These are phyloP conservation scores for Coranthus polyacanthus DNA, from an alignment of 2,797 vertebrate genomes.

Conservation along the genomic window DNA sequence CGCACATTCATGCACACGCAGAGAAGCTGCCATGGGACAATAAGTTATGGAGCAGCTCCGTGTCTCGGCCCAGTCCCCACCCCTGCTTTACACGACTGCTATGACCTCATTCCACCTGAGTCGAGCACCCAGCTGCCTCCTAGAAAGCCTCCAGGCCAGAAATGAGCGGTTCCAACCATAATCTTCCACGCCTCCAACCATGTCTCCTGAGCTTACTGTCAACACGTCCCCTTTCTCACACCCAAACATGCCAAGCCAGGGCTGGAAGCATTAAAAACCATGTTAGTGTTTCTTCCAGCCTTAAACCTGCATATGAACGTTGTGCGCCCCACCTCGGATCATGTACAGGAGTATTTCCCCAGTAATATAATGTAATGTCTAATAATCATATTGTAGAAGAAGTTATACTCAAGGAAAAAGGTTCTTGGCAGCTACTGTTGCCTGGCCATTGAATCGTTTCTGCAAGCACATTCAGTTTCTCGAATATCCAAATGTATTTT, in stretches of 20 bases:
- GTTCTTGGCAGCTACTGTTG: not conserved
- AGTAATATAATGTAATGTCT: no score
- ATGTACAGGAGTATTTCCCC: no score
- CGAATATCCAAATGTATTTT: constrained; percentile 23
- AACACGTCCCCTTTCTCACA: constrained; percentile 26
- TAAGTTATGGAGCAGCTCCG: constrained; percentile 21
- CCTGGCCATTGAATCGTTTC: not conserved
- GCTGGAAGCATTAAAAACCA: constrained; percentile 3
- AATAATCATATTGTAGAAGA: no score
- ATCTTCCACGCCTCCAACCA: constrained; percentile 49
- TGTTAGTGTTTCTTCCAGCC: not conserved
- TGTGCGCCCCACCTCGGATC: constrained; percentile 3
- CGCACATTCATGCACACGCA: constrained; percentile 16
- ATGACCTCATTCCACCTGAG: constrained; percentile 80
- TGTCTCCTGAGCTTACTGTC: constrained; percentile 46
- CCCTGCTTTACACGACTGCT: constrained; percentile 50
- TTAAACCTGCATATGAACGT: constrained; percentile 23
- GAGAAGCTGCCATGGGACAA: constrained; percentile 31
- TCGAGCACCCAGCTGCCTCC: constrained; percentile 63
- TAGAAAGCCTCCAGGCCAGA: constrained; percentile 62
- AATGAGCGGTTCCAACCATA: constrained; percentile 62
- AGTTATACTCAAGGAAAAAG: no score
- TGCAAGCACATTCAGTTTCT: not conserved
- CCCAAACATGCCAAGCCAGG: constrained; percentile 3
- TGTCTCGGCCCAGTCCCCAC: constrained; percentile 46